Conservation (phyloP, 2,113 vertebrate species). For the Perca schrenkii region DNA sequence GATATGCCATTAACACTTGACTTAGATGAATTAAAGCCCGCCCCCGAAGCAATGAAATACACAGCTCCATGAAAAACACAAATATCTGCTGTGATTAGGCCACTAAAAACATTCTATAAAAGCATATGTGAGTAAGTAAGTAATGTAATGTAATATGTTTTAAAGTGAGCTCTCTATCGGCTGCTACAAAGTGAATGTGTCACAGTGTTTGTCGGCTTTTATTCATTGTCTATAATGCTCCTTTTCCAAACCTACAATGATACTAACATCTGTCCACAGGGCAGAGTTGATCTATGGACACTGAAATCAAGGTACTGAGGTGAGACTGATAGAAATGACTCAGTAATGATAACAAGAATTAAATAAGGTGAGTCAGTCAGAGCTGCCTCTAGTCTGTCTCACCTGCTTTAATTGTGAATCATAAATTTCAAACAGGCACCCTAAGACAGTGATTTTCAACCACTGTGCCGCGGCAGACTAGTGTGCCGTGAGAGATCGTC, state of each 20-base stretch:
- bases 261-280: neutral
- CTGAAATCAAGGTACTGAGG: conserved; percentile 12
- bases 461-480: no score
- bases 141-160: neutral
- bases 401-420: conserved; percentile 12
- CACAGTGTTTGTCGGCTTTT: conserved; percentile 1
- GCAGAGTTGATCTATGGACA: conserved; percentile 4
- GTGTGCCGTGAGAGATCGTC: no score
- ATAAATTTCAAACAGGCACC: conserved; percentile 12
- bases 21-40: conserved; percentile 15
- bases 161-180: neutral
- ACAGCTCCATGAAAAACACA: neutral
- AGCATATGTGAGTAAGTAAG: neutral
- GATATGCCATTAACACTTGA: conserved; percentile 23
- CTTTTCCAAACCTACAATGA: neutral
- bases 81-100: neutral
- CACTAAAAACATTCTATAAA: neutral
- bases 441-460: no score
- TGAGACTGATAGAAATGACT: conserved; percentile 30
- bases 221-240: neutral
- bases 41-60: neutral
- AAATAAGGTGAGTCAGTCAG: conserved; percentile 17
- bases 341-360: conserved; percentile 20
- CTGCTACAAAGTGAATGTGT: neutral
- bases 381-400: conserved; percentile 6